Evolutionary conservation across 1,140 invertebrate species (phyloP).

Genomic region (Drosophila triauraria): DNA sequence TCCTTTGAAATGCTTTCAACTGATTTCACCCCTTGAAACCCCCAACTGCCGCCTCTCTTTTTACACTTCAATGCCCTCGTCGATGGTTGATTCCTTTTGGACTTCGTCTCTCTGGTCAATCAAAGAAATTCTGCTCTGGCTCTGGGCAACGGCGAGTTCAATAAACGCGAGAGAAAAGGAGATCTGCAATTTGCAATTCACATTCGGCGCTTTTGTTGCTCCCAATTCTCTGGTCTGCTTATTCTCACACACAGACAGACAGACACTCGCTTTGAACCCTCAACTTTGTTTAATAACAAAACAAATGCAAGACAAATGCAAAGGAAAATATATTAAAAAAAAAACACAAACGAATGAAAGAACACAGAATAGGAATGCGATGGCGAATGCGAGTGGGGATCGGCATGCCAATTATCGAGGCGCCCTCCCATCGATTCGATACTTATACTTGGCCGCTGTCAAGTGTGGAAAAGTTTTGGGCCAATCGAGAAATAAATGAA

Average conservation of each 20-base stretch:
- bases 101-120: conserved; percentile 35
- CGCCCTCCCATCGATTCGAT: conserved; percentile 29
- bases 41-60: neutral
- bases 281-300: conserved; percentile 68
- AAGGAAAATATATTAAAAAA: neutral
- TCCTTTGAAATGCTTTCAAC: conserved; percentile 25
- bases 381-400: conserved; percentile 22
- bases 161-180: conserved; percentile 41
- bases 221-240: conserved; percentile 32
- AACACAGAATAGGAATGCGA: conserved; percentile 41
- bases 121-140: conserved; percentile 3
- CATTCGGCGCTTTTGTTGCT: conserved; percentile 45
- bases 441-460: conserved; percentile 13
- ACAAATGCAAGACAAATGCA: conserved; percentile 53
- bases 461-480: conserved; percentile 68
- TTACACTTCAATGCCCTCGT: conserved; percentile 23
- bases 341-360: conserved; percentile 17
- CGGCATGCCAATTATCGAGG: conserved; percentile 59
- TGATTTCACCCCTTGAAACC: conserved; percentile 16
- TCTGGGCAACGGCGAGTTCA: conserved; percentile 24
- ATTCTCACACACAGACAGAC: conserved; percentile 52
- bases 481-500: conserved; percentile 29
- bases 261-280: conserved; percentile 65
- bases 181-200: conserved; percentile 63
- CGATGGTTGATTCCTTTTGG: conserved; percentile 15